phyloP scores from a whole-genome alignment of 2,797 vertebrate genomes.

The Coracias cyanogaster region DNA sequence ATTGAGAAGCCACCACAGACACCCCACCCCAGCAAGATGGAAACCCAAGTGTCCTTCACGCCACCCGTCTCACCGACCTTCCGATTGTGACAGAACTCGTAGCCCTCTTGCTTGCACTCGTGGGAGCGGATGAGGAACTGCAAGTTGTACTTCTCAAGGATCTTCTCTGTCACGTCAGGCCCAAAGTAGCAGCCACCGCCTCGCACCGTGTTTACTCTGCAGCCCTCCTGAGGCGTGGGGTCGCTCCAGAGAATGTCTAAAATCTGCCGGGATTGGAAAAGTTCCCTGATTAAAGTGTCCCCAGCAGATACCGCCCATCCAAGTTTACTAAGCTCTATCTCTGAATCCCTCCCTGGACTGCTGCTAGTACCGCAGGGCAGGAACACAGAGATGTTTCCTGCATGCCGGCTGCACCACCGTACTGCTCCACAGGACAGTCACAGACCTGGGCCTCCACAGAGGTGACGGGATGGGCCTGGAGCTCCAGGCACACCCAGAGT shows the following conservation, averaged over 20 bases:
- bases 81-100: conserved; percentile 90
- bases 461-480: neutral
- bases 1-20: neutral
- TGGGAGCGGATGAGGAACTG: conserved; percentile 93
- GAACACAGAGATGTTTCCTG: neutral
- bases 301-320: neutral
- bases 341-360: neutral
- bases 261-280: conserved; percentile 72
- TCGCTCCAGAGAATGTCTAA: conserved; percentile 94
- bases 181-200: conserved; percentile 95
- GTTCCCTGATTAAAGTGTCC: neutral
- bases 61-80: conserved; percentile 73
- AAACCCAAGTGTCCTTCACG: neutral
- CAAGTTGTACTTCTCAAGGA: conserved; percentile 86
- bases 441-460: neutral
- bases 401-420: neutral
- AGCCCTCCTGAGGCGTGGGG: conserved; percentile 90
- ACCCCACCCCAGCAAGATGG: too few species aligned
- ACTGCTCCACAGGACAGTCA: neutral
- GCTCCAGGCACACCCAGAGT: neutral
- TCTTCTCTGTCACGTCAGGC: conserved; percentile 86
- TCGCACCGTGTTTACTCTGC: conserved; percentile 86
- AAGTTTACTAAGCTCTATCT: neutral
- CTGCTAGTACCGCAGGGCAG: neutral
- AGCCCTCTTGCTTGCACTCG: conserved; percentile 95